A percentile compares a stretch with the other conserved stretches of the same genome.
These are phyloP conservation scores for Picus viridis DNA, from an alignment of 2,797 vertebrate genomes.

Conservation along the genomic window DNA sequence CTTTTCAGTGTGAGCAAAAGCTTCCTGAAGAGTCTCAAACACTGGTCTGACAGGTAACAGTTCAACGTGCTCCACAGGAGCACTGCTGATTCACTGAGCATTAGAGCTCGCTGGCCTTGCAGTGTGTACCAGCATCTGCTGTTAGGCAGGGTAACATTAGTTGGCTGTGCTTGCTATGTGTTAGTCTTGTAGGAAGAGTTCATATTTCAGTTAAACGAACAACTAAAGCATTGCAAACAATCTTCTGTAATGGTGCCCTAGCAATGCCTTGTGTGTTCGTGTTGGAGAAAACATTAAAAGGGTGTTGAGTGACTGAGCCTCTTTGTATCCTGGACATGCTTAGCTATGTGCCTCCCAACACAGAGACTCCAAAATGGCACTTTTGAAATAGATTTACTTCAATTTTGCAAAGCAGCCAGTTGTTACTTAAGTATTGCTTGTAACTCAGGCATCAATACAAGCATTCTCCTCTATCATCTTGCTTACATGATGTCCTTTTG, in stretches of 20 bases:
- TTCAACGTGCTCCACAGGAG: neutral
- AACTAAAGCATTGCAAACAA: conserved; percentile 2
- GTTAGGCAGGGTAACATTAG: neutral
- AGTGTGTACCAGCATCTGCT: neutral
- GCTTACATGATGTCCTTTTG: neutral
- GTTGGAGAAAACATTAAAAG: neutral
- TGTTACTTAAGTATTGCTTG: neutral
- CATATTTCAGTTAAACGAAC: neutral
- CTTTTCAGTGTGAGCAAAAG: neutral
- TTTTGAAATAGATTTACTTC: neutral
- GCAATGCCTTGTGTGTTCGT: neutral
- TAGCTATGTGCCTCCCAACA: neutral
- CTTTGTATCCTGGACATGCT: neutral
- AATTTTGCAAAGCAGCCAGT: neutral
- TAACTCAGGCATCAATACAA: neutral
- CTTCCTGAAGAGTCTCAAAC: neutral
- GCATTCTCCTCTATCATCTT: rapidly evolving
- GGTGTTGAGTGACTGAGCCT: neutral
- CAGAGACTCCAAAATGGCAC: neutral
- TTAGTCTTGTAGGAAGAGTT: neutral
- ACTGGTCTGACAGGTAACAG: neutral
- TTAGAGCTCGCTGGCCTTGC: neutral
- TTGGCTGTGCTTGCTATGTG: neutral
- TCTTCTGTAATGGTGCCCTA: neutral
- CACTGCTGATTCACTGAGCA: neutral